Evolutionary conservation across 1,140 invertebrate genomes (phyloP), one percentile per base, ranked within the genome.

Genomic region (Drosophila persimilis): DNA sequence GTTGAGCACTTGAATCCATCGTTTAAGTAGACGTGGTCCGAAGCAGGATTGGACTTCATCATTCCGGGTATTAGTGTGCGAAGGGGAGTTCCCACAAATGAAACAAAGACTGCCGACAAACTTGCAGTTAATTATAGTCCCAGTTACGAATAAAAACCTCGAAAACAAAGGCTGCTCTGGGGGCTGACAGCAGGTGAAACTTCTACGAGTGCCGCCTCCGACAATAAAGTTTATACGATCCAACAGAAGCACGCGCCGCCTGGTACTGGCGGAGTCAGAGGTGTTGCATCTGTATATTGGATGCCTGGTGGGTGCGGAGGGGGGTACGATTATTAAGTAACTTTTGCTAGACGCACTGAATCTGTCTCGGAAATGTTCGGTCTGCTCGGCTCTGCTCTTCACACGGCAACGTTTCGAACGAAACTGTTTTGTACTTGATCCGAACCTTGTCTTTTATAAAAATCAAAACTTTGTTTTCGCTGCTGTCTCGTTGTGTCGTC

Each of bases 1-100:
- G 90, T 78, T 24, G 90, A 91, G 66, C 88, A 91, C 53, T 90
- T 90, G 48, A 91, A 79, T 35, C 75, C 88, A 46, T 91, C 88
- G 59, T 91, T 91, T 24, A 90, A 73, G 55, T 91, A 91, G 8
- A 89, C 84, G 74, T 91, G 90, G 77, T 91, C 67, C 52, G 73
- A 77, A 45, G 83, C 84, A 31, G 89, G 84, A 73, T 89, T 90
- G 20, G 76, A 57, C 53, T 90, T 90, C 80, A 90, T 90, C 56
- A 64, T 85, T 29, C 29, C 13, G 43, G n/a, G 15, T 15, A 13
- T 8, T 20, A 20, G 8, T 20, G 11, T 7, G 51, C 29, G 51
- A 20, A 26, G 39, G 53, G 29, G 43, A 35, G 20, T 17, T 15
- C 17, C 26, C 39, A 8, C 46, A 9, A 51, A 51, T 48, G 47